Percentiles rank a stretch among this genome's conserved stretches.
Evolutionary conservation across 2,797 vertebrate genomes (phyloP).

Genomic region (Stomatorhinus walkeri): DNA sequence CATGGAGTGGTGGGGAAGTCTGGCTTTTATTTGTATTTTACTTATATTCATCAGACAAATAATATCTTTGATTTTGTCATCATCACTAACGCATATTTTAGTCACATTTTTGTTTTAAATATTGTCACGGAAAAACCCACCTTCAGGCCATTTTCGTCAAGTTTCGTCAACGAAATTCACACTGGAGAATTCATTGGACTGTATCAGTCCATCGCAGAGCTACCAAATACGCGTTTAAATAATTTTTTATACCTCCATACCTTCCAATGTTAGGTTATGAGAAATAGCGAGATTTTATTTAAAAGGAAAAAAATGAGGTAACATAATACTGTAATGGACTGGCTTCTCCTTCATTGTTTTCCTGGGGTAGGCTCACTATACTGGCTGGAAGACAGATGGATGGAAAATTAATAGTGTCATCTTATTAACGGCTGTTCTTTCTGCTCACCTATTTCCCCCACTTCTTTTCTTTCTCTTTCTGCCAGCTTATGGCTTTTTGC

Average conservation of each 20-base stretch:
- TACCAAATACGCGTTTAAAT: neutral
- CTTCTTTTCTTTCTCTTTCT: slow-evolving; percentile 11
- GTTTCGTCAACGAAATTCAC: neutral
- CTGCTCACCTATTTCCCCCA: neutral
- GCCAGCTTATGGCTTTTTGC: slow-evolving; percentile 48
- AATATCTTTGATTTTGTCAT: neutral
- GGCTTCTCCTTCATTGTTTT: neutral
- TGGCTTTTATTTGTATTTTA: neutral
- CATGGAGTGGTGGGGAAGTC: neutral
- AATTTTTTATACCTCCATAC: neutral
- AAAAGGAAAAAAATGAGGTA: neutral
- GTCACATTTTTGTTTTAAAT: neutral
- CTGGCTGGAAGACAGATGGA: neutral
- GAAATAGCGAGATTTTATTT: neutral
- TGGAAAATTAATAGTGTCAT: neutral
- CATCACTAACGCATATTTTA: neutral
- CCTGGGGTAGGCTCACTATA: neutral
- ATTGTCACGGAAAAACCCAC: neutral
- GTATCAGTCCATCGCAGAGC: neutral
- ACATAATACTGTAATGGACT: neutral
- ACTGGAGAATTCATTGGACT: neutral
- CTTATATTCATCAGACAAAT: neutral
- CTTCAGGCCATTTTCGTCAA: neutral
- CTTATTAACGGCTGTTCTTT: neutral
- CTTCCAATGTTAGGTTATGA: neutral